Evolutionary conservation across 1,140 invertebrate genomes (phyloP), one percentile per base, ranked within the genome.

Genomic region (Dendroctonus ponderosae): DNA sequence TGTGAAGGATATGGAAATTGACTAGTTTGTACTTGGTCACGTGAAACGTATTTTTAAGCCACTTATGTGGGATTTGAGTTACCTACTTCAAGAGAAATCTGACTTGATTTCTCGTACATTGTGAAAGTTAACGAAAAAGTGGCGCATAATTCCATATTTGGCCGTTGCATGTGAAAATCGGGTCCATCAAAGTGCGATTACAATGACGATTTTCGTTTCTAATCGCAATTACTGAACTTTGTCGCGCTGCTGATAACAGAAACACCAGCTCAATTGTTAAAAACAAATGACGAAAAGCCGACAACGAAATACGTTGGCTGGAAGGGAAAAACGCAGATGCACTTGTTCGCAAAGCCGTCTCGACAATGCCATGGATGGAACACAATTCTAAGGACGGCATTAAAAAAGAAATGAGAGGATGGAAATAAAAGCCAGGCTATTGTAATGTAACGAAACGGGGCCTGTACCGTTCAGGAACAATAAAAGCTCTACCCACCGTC

Each of bases 401-500:
- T 51, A 51, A 51, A 51, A 56, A 44, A 58, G n/a, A 44, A 48
- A 56, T 37, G 15, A 54, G 11, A 63, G 43, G 53, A 59, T 50
- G 51, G 26, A 57, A 66, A 66, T 59, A 59, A 61, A 61, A 50
- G 58, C 44, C 12, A 38, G 38, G 57, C 5, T 46, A 58, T 50
- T 59, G 50, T 54, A 63, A 52, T 63, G 62, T 65, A 65, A 65
- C 62, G 46, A 57, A 49, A 60, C 44, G 46, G 52, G 11, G 14
- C 50, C 44, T 42, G 11, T 58, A 57, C 57, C 52, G 49, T 66
- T 66, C 51, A 38, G 57, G 48, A 60, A 66, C 41, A 66, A 59
- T 52, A 60, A 60, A 66, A 66, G 64, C 57, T 52, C 57, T 39
- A 43, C 54, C 71, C 44, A 69, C 71, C 71, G 51, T 59, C 67